Conservation (phyloP, 1,140 invertebrate genomes). For the Diorhabda sublineata region DNA sequence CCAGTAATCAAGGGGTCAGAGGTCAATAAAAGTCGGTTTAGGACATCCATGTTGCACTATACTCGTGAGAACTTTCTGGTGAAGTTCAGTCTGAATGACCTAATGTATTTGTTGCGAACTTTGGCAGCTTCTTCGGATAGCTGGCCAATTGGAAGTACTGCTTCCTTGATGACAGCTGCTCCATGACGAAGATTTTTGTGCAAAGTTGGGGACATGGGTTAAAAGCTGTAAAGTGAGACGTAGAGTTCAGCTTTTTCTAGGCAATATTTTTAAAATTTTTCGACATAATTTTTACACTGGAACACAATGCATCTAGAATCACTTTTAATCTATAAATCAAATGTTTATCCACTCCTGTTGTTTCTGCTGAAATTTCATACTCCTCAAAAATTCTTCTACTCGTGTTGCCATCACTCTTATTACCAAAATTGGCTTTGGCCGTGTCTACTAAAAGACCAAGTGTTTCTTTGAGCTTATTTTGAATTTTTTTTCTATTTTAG, state of each 20-base stretch:
- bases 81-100: slow-evolving; percentile 26
- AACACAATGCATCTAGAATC: slow-evolving; percentile 21
- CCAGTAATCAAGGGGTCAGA: not conserved
- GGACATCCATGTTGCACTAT: slow-evolving; percentile 31
- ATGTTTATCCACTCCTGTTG: not conserved
- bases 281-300: slow-evolving; percentile 22
- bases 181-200: slow-evolving; percentile 43
- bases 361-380: not conserved
- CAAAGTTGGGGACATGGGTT: slow-evolving; percentile 40
- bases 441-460: too few relatives aligned
- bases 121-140: slow-evolving; percentile 31
- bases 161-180: slow-evolving; percentile 23
- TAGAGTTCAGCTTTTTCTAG: slow-evolving; percentile 35
- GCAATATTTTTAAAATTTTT: slow-evolving; percentile 30
- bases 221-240: slow-evolving; percentile 37
- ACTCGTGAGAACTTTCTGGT: slow-evolving; percentile 33
- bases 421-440: too few relatives aligned
- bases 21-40: slow-evolving; percentile 29
- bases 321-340: not conserved
- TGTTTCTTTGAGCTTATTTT: too few relatives aligned
- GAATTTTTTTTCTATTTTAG: too few relatives aligned
- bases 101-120: slow-evolving; percentile 35
- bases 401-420: not conserved
- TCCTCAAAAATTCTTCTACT: not conserved
- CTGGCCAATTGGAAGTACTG: slow-evolving; percentile 35